Evolutionary conservation across 2,797 vertebrate genomes (phyloP).

Genomic region (Petrocephalus schoutedeni): DNA sequence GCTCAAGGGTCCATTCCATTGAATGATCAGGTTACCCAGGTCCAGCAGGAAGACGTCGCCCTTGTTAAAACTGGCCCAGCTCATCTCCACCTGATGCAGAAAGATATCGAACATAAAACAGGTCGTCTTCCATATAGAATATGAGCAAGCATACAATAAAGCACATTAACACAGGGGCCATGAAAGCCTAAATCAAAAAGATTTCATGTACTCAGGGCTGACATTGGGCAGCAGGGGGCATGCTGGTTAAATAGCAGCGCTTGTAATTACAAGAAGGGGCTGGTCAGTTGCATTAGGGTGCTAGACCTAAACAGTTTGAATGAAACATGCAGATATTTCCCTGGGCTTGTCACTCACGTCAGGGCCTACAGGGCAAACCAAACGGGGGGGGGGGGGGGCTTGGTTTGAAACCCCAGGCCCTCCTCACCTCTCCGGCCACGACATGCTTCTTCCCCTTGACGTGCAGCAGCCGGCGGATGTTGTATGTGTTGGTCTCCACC

Average conservation of each 20-base stretch:
- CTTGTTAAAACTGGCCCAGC: constrained; percentile 77
- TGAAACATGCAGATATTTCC: not conserved
- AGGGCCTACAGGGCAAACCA: not conserved
- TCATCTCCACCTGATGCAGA: constrained; percentile 72
- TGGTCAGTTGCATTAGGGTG: not conserved
- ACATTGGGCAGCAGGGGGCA: not conserved
- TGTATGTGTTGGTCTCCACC: constrained; percentile 72
- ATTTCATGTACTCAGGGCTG: not conserved
- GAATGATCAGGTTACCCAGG: constrained; percentile 74
- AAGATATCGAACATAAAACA: not conserved
- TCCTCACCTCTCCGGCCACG: constrained; percentile 69
- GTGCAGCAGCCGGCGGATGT: constrained; percentile 67
- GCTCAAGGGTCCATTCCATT: constrained; percentile 79
- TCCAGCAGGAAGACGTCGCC: constrained; percentile 81
- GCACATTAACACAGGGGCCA: not conserved
- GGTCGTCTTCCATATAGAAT: not conserved
- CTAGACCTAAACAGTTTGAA: not conserved
- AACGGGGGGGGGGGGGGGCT: not conserved
- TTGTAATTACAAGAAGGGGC: not conserved
- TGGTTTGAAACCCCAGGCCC: not conserved
- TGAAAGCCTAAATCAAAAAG: not conserved
- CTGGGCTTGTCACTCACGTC: not conserved
- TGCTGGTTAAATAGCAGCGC: not conserved
- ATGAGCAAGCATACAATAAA: not conserved
- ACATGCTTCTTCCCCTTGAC: constrained; percentile 81